These are phyloP conservation scores for Schizopygopsis malacanthus DNA, from an alignment of 2,797 vertebrate genomes.

Conservation along the genomic window DNA sequence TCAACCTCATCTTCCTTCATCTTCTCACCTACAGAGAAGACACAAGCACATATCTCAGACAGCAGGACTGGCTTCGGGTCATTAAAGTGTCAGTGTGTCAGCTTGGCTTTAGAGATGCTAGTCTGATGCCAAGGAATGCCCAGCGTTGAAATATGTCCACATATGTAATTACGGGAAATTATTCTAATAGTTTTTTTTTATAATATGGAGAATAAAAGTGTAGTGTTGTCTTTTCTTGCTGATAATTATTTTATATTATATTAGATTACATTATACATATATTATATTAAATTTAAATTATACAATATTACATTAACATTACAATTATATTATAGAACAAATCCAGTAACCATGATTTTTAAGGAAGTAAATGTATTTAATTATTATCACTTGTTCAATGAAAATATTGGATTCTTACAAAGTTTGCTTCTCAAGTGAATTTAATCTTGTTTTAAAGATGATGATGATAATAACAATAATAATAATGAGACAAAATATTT, in stretches of 20 bases:
- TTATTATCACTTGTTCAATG: background rate
- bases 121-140: background rate
- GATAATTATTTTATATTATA: background rate
- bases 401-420: background rate
- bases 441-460: background rate
- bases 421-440: background rate
- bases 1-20: slow-evolving; percentile 83
- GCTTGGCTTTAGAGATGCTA: background rate
- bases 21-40: slow-evolving; percentile 77
- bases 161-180: too few species aligned
- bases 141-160: background rate
- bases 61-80: background rate
- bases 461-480: too few species aligned
- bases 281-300: background rate
- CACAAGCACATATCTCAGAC: background rate
- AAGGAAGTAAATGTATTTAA: background rate
- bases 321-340: background rate
- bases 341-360: background rate
- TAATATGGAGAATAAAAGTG: too few species aligned
- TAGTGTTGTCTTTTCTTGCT: background rate
- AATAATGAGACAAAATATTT: background rate
- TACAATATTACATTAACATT: background rate
- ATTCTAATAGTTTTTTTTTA: too few species aligned
- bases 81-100: background rate
- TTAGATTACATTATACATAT: background rate